Percentiles rank a stretch among this genome's conserved stretches.
Conservation (phyloP, 2,113 vertebrate genomes). For the Spilogale gracilis region DNA sequence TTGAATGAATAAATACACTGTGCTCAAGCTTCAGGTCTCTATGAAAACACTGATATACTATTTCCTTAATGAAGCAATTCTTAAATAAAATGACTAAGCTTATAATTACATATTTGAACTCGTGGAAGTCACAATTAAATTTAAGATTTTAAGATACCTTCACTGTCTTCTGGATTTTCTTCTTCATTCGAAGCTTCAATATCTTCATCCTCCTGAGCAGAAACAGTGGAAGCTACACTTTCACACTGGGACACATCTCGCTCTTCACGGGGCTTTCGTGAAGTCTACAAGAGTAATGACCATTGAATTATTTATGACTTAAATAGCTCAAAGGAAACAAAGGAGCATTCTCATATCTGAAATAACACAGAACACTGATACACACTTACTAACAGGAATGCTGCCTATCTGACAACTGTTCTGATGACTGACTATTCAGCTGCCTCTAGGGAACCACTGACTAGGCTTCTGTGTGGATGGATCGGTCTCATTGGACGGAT, state of each 20-base stretch:
- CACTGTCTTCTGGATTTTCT: conserved; percentile 98
- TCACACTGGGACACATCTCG: conserved; percentile 95
- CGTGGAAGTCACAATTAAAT: neutral
- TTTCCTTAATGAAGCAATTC: conserved; percentile 44
- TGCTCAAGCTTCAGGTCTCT: neutral
- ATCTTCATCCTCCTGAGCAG: conserved; percentile 95
- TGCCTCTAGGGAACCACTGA: neutral
- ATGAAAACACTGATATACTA: neutral
- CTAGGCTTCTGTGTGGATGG: neutral
- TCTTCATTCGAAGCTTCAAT: conserved; percentile 94
- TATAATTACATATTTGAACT: neutral
- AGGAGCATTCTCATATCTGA: neutral
- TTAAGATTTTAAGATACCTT: conserved; percentile 89
- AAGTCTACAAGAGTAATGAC: conserved; percentile 82
- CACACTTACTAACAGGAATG: neutral
- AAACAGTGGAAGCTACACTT: conserved; percentile 94
- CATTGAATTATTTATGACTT: neutral
- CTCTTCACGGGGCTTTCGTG: conserved; percentile 94
- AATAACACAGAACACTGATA: neutral
- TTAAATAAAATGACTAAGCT: conserved; percentile 42
- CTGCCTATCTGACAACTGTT: neutral
- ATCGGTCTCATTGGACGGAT: neutral
- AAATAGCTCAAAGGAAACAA: conserved; percentile 25
- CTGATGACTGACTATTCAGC: neutral
- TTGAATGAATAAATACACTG: conserved; percentile 31